Evolutionary conservation across 2,113 vertebrate species (phyloP), one percentile per base, ranked within the genome.

Genomic region (Struthio camelus): DNA sequence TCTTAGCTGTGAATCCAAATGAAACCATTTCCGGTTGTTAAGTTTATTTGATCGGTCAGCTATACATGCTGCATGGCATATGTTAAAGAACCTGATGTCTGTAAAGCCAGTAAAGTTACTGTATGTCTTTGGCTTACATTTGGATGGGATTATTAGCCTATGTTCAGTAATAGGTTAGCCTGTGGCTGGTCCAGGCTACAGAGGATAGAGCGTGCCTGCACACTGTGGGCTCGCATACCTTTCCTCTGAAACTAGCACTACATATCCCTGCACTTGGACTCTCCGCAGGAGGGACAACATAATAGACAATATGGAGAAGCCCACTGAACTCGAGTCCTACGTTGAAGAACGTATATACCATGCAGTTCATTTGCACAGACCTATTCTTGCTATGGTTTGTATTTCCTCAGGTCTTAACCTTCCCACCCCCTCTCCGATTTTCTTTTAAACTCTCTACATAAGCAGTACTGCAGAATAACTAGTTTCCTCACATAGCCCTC

Each of bases 141-240:
- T 78, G 23, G 6, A 14, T 50, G 12, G 10, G 8, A 76, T 87
- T 88, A n/a, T 69, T 48, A 10, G 62, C 32, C 5, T 40, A 11
- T 44, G 20, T 36, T 78, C 25, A 42, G 9, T 5, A 84, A 14
- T 7, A 46, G 38, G 32, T 66, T 40, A 53, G 14, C 11, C 67
- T 51, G 25, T 4, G 11, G 3, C 13, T 88, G 42, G 5, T 51
- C 28, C 2, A 34, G 53, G 11, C 28, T 30, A 11, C 22, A 78
- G 36, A 9, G 17, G 1, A 10, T 62, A 51, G 27, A 59, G 50
- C 3, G 1, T 54, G n/a, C 4, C 38, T 2, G 2, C 19, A 44
- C 15, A 14, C 17, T 50, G 14, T 0, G 0, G 38, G 14, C 6
- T 89, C 56, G 14, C 5, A 20, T 16, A 24, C 9, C 8, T 61